These are phyloP conservation scores for Blennius ocellaris DNA, from an alignment of 2,113 vertebrate species.

Conservation along the genomic window DNA sequence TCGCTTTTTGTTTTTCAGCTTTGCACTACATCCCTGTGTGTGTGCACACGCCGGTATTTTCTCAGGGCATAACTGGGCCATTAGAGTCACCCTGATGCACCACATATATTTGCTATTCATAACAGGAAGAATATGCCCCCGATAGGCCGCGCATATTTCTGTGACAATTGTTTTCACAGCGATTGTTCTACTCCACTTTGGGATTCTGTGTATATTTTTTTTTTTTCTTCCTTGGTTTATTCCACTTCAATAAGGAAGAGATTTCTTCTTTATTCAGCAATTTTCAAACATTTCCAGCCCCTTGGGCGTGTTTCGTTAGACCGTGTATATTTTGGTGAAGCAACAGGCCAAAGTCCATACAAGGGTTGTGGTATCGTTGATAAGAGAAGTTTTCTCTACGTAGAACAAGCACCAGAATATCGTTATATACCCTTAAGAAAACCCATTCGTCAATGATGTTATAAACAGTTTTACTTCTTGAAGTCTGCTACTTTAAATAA, in stretches of 20 bases:
- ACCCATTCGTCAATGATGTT: neutral
- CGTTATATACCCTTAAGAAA: neutral
- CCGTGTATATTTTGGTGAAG: neutral
- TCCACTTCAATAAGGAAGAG: constrained; percentile 49
- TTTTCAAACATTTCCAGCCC: constrained; percentile 49
- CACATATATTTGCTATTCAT: constrained; percentile 73
- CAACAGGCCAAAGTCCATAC: neutral
- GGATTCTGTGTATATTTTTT: constrained; percentile 34
- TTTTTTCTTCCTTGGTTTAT: constrained; percentile 52
- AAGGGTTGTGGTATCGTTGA: constrained; percentile 2
- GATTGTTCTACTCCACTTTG: constrained; percentile 71
- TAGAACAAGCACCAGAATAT: too few species aligned
- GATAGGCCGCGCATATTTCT: constrained; percentile 56
- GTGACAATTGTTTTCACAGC: constrained; percentile 74
- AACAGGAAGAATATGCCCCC: constrained; percentile 72
- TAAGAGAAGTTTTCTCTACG: neutral
- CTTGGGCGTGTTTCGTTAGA: constrained; percentile 11
- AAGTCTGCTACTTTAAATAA: neutral
- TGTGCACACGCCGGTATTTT: constrained; percentile 43
- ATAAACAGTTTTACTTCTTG: neutral
- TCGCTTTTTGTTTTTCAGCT: neutral
- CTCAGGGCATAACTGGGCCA: constrained; percentile 69
- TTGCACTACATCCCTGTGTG: constrained; percentile 9
- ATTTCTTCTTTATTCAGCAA: constrained; percentile 29
- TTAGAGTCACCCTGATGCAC: constrained; percentile 69